Percentiles rank a stretch among this genome's conserved stretches.
These are phyloP conservation scores for Tautogolabrus adspersus DNA, from an alignment of 2,113 vertebrate species.

Conservation along the genomic window DNA sequence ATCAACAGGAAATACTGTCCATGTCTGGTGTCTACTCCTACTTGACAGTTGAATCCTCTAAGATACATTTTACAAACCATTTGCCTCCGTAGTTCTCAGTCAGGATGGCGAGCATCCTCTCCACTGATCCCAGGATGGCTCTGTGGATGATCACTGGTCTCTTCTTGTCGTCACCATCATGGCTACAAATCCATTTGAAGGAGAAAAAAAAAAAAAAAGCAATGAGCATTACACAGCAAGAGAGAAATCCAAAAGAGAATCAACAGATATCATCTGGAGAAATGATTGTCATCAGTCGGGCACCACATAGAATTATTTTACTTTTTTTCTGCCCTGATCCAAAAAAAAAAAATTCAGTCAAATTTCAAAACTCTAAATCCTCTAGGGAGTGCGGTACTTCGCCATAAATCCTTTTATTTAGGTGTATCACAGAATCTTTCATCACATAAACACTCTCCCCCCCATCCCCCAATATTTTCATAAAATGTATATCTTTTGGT, in stretches of 20 bases:
- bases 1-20: not conserved
- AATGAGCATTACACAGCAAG: not conserved
- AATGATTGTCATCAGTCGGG: not conserved
- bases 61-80: conserved; percentile 86
- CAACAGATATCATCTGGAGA: not conserved
- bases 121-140: conserved; percentile 96
- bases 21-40: not conserved
- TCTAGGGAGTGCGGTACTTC: too few relatives aligned
- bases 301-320: not conserved
- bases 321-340: not conserved
- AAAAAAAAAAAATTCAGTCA: not conserved
- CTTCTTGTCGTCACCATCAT: conserved; percentile 95
- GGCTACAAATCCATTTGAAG: conserved; percentile 78
- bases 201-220: not conserved
- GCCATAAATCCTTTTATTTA: too few relatives aligned
- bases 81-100: conserved; percentile 99
- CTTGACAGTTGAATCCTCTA: not conserved
- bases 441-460: not conserved
- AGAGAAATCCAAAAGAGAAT: not conserved
- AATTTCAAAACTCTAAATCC: not conserved
- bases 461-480: too few relatives aligned
- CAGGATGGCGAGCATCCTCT: conserved; percentile 98
- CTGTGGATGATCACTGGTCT: conserved; percentile 97
- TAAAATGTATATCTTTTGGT: too few relatives aligned
- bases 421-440: too few relatives aligned